Evolutionary conservation across 2,888 invertebrate genomes (phyloP), one percentile per base, ranked within the genome.

Genomic region (Drosophila austrosaltans): DNA sequence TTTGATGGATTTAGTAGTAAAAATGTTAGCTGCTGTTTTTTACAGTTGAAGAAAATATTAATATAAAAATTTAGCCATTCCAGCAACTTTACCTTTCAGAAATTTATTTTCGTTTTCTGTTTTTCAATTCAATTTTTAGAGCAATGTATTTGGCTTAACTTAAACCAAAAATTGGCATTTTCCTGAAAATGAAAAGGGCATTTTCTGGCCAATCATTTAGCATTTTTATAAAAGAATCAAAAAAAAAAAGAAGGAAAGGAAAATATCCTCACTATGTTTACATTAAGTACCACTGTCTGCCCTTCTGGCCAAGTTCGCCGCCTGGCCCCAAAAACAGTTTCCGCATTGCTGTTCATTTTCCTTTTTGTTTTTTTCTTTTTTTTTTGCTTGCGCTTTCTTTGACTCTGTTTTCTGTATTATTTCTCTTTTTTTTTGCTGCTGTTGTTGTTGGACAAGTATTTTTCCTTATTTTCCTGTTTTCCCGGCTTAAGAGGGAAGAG

Each of bases 311-410:
- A 48, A 48, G 48, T 25, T 48, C 25, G 16, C 22, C 48, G 48
- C 12, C 10, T 25, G 20, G 48, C 22, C 20, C 12, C 44, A 5
- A 30, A 48, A 48, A 25, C 48, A 25, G 48, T 48, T 48, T 48
- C 48, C 48, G 48, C 48, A 73, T 67, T 74, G 61, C 44, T 63
- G 39, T 68, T 73, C 63, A 73, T 63, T 74, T 74, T 68, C 68
- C 69, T 69, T 74, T 67, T 67, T 63, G 66, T 30, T 30, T 30
- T 30, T 28, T 28, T 72, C 59, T 61, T 68, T 32, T 48, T 53
- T 39, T 63, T 39, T 28, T 10, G 16, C 39, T 42, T 8, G 12
- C 48, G 36, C 25, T 32, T 48, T 60, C 44, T 32, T 56, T 56
- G 56, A 32, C 56, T 56, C 56, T 30, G 22, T 57, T 36, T 42